Base-by-base conservation (phyloP, 2,797 vertebrate species). In the Coreius guichenoti region DNA sequence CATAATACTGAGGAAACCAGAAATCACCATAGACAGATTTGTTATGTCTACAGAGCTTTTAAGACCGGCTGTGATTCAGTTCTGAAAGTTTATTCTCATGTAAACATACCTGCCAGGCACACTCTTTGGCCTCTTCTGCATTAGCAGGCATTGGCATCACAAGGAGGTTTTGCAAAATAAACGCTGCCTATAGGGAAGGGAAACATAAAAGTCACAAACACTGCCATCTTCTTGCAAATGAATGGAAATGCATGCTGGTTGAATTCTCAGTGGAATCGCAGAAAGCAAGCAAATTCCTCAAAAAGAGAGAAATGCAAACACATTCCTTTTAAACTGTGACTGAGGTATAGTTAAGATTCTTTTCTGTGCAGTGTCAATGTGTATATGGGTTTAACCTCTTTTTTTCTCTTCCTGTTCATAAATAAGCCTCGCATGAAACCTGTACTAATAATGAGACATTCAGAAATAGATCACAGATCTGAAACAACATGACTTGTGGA, bases 81-180 rank as follows among this genome's bases (percentile, higher is more conserved):
- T 49, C 36, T 79, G 8, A 58, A 70, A 29, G 31, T 80, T 91
- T 83, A 88, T 91, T 90, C 89, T 23, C 89, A 88, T 82, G 80
- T 72, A 89, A 89, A 94, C 96, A 92, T 91, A 99, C 98, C 96
- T 98, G 97, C 97, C 98, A 98, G 92, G 94, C 89, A 87, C 93
- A 95, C 89, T 97, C 95, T 89, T 96, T 96, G 69, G 92, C 90
- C 79, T 97, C 95, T 89, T 97, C 96, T 80, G 93, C 87, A 23
- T 92, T 96, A 91, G 94, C 92, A 91, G 96, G 96, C 95, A 98
- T 95, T 79, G 97, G 97, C 94, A 99, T 97, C 90, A 97, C 96
- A 91, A 99, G 96, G 81, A 99, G 95, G 93, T 99, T 99, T 91
- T 99, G 98, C 89, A 99, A 95, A 95, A 99, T 97, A 93, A 97